A percentile compares a stretch with the other conserved stretches of the same genome.
Conservation (phyloP, 2,797 vertebrate genomes). For the Molossus alvarezi region DNA sequence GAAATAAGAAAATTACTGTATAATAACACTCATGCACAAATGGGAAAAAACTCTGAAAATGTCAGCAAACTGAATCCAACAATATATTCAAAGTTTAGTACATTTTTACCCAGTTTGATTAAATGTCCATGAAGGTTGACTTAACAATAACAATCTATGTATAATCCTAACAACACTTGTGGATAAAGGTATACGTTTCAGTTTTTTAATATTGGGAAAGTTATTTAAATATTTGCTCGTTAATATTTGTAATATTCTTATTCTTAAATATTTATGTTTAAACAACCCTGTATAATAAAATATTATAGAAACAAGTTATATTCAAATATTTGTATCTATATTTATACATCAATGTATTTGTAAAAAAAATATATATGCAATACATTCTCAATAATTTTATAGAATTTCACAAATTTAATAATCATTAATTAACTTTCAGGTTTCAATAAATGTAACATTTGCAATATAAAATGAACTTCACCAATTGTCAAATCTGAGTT, state of each 20-base stretch:
- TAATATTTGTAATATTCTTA: not conserved
- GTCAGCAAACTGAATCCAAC: not conserved
- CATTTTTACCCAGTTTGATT: not conserved
- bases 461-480: not conserved
- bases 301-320: not conserved
- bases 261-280: not conserved
- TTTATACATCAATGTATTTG: not conserved
- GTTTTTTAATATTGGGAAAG: not conserved
- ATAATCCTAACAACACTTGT: not conserved
- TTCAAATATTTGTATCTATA: not conserved
- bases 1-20: not conserved
- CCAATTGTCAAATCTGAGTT: not conserved
- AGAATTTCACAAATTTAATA: not conserved
- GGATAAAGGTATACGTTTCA: not conserved
- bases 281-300: not conserved
- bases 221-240: not conserved
- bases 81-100: not conserved
- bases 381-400: not conserved
- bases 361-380: not conserved
- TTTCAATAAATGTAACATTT: not conserved
- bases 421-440: not conserved
- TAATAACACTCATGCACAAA: not conserved
- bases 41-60: not conserved
- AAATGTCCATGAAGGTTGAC: not conserved
- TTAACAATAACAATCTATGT: not conserved